phyloP scores from a whole-genome alignment of 2,797 vertebrate species.

The Garrulus glandarius region DNA sequence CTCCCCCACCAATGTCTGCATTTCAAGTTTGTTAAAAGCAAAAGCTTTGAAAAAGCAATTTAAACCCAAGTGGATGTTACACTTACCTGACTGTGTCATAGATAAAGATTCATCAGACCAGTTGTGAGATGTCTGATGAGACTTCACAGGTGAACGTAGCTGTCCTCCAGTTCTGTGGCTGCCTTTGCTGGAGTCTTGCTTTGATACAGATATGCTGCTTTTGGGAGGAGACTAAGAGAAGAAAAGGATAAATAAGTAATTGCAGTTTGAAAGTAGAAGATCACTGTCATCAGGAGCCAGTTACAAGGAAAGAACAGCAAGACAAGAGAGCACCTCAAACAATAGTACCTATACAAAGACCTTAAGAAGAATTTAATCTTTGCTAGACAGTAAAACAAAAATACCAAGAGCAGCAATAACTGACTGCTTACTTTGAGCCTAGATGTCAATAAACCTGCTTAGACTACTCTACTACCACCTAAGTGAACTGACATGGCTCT shows the following conservation, averaged over 20 bases:
- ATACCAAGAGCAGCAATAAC: background rate
- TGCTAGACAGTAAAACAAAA: background rate
- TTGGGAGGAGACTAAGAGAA: constrained; percentile 81
- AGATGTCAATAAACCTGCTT: background rate
- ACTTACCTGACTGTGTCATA: constrained; percentile 80
- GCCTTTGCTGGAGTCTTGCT: constrained; percentile 75
- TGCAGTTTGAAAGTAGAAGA: background rate
- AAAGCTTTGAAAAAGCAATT: background rate
- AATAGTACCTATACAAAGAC: background rate
- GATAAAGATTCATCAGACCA: constrained; percentile 81
- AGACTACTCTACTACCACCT: background rate
- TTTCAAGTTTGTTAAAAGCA: background rate
- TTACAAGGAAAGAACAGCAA: background rate
- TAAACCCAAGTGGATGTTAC: background rate
- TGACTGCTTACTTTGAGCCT: background rate
- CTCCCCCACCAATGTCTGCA: background rate
- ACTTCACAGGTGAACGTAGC: constrained; percentile 71
- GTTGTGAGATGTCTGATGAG: constrained; percentile 69
- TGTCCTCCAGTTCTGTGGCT: constrained; percentile 75
- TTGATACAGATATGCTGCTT: constrained; percentile 76
- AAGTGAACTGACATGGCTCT: background rate
- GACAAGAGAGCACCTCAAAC: background rate
- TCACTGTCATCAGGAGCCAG: background rate
- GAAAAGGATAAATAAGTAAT: constrained; percentile 17
- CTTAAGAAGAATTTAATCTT: background rate